Percentiles rank a stretch among this genome's conserved stretches.
Conservation (phyloP, 2,888 invertebrate species). For the Dysmachus trigonus region DNA sequence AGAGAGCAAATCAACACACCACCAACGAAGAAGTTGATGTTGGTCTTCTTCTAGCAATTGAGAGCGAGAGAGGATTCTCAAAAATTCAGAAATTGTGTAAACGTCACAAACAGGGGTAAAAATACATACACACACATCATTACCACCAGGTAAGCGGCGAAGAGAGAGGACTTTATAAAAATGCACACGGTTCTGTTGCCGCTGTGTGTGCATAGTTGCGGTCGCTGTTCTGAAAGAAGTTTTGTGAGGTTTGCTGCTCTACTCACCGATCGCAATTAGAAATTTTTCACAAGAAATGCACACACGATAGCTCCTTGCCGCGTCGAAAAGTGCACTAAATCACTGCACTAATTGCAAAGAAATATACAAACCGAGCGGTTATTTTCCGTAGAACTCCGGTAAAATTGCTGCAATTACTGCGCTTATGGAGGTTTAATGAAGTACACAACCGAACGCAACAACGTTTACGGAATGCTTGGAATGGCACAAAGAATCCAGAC, state of each 20-base stretch:
- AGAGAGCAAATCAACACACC: neutral
- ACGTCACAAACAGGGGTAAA: conserved; percentile 27
- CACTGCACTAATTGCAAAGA: neutral
- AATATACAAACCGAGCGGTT: neutral
- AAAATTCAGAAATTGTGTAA: neutral
- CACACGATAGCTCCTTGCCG: neutral
- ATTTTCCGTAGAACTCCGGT: conserved; percentile 5
- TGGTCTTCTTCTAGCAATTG: neutral
- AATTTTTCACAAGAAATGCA: conserved; percentile 35
- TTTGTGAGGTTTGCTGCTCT: neutral
- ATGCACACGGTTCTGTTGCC: conserved; percentile 1
- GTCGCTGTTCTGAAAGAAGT: conserved; percentile 15
- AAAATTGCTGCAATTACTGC: conserved; percentile 21
- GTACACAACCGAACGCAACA: conserved; percentile 53
- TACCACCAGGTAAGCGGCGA: conserved; percentile 8
- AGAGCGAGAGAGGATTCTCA: no score
- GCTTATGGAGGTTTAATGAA: conserved; percentile 34
- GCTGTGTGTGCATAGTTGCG: conserved; percentile 30
- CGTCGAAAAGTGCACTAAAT: neutral
- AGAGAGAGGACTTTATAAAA: no score
- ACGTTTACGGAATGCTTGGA: conserved; percentile 89
- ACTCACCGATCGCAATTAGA: conserved; percentile 42
- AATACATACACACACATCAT: neutral
- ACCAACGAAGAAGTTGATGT: neutral
- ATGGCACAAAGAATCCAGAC: conserved; percentile 98